phyloP scores from a whole-genome alignment of 2,888 invertebrate genomes.

The Parelbella ahira region DNA sequence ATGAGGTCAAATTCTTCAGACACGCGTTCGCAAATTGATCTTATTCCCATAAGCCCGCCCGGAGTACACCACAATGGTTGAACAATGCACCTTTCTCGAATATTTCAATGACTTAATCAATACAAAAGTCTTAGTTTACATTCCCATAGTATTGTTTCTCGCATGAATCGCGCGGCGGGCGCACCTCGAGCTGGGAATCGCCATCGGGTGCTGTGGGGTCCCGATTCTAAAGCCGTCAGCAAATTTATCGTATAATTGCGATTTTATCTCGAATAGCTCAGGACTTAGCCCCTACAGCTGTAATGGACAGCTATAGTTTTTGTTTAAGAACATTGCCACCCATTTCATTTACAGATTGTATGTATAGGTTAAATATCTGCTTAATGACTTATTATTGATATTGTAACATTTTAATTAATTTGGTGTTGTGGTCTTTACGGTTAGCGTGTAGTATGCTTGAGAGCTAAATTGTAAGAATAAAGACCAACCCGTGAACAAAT shows the following conservation, averaged over 20 bases:
- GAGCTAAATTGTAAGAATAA: too few relatives aligned
- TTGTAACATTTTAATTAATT: too few relatives aligned
- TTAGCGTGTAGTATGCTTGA: too few relatives aligned
- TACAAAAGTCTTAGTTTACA: constrained; percentile 67
- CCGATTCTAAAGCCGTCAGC: constrained; percentile 53
- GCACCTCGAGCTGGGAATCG: constrained; percentile 61
- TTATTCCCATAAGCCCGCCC: constrained; percentile 73
- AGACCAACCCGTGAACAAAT: too few relatives aligned
- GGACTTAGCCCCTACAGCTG: constrained; percentile 57
- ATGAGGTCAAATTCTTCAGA: constrained; percentile 55
- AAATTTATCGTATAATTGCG: constrained; percentile 71
- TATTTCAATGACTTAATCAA: constrained; percentile 77
- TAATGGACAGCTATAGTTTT: constrained; percentile 16
- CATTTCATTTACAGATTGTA: too few relatives aligned
- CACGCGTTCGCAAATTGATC: constrained; percentile 74
- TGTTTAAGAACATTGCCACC: too few relatives aligned
- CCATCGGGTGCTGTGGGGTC: constrained; percentile 66
- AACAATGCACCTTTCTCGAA: constrained; percentile 49
- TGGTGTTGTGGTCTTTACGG: too few relatives aligned
- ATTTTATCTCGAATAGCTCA: constrained; percentile 69
- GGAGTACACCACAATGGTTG: constrained; percentile 56
- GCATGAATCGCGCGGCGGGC: constrained; percentile 54
- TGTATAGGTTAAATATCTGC: too few relatives aligned
- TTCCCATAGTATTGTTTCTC: constrained; percentile 75
- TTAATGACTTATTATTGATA: too few relatives aligned